Conservation (phyloP, 2,888 invertebrate species). For the Drosophila affinis region DNA sequence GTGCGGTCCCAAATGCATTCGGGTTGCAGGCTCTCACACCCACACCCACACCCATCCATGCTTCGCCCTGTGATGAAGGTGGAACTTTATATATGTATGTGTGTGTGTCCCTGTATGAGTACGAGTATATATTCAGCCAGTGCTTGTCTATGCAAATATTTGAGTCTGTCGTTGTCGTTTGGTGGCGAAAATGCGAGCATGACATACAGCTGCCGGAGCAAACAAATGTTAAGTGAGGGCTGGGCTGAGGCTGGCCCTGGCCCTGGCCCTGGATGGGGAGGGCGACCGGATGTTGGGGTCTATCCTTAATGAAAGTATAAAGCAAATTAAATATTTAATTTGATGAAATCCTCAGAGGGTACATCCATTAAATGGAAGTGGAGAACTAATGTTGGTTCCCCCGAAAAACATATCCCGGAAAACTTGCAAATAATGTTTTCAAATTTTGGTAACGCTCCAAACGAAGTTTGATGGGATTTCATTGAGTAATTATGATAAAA, state of each 20-base stretch:
- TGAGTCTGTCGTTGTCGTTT: conserved; percentile 83
- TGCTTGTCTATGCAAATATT: conserved; percentile 84
- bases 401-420: not conserved
- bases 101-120: conserved; percentile 4
- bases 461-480: too few relatives aligned
- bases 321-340: conserved; percentile 64
- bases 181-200: conserved; percentile 71
- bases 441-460: too few relatives aligned
- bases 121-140: conserved; percentile 36
- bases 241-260: not conserved
- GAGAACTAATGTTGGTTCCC: conserved; percentile 4
- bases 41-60: conserved; percentile 10
- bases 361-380: not conserved
- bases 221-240: conserved; percentile 45
- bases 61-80: conserved; percentile 10
- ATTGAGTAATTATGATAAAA: too few relatives aligned
- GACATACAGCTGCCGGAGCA: conserved; percentile 59
- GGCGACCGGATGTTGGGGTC: not conserved
- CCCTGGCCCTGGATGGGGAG: not conserved
- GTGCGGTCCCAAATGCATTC: conserved; percentile 66
- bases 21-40: conserved; percentile 36
- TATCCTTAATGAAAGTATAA: conserved; percentile 56
- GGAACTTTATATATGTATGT: conserved; percentile 9
- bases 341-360: conserved; percentile 30
- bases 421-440: not conserved